Percentiles rank a stretch among this genome's conserved stretches.
phyloP scores from a whole-genome alignment of 2,888 invertebrate species.

The Drosophila rubida region DNA sequence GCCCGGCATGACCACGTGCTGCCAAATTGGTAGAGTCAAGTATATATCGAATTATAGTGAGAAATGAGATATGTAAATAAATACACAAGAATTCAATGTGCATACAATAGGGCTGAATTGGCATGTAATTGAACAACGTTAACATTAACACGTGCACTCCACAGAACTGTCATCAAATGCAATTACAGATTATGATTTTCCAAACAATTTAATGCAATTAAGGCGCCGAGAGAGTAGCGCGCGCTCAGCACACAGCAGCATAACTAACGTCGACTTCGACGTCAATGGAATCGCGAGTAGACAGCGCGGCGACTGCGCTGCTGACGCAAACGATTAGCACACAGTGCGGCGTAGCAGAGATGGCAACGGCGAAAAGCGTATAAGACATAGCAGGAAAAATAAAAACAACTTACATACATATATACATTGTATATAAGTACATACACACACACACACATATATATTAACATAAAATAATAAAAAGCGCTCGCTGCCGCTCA shows the following conservation, averaged over 20 bases:
- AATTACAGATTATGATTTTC: slow-evolving; percentile 82
- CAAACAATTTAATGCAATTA: slow-evolving; percentile 83
- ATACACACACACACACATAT: slow-evolving; percentile 9
- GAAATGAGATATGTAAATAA: slow-evolving; percentile 46
- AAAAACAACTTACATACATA: slow-evolving; percentile 53
- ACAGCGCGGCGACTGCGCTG: slow-evolving; percentile 73
- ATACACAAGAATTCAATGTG: background rate
- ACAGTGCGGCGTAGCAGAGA: slow-evolving; percentile 50
- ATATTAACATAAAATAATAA: slow-evolving; percentile 36
- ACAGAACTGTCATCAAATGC: slow-evolving; percentile 71
- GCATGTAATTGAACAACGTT: slow-evolving; percentile 26
- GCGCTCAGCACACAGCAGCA: background rate
- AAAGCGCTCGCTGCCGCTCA: slow-evolving; percentile 30
- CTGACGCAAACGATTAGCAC: slow-evolving; percentile 70
- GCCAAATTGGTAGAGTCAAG: background rate
- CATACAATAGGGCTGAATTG: background rate
- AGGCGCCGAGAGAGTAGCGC: slow-evolving; percentile 54
- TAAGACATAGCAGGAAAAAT: slow-evolving; percentile 69
- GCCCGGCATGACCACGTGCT: slow-evolving; percentile 20
- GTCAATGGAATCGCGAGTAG: slow-evolving; percentile 55
- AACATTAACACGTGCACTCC: slow-evolving; percentile 43
- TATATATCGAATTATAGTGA: slow-evolving; percentile 44
- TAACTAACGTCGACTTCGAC: slow-evolving; percentile 22
- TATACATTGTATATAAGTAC: slow-evolving; percentile 19
- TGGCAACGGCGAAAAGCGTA: slow-evolving; percentile 54